A percentile compares a stretch with the other conserved stretches of the same genome.
These are phyloP conservation scores for Acanthochromis polyacanthus DNA, from an alignment of 2,113 vertebrate genomes.

Conservation along the genomic window DNA sequence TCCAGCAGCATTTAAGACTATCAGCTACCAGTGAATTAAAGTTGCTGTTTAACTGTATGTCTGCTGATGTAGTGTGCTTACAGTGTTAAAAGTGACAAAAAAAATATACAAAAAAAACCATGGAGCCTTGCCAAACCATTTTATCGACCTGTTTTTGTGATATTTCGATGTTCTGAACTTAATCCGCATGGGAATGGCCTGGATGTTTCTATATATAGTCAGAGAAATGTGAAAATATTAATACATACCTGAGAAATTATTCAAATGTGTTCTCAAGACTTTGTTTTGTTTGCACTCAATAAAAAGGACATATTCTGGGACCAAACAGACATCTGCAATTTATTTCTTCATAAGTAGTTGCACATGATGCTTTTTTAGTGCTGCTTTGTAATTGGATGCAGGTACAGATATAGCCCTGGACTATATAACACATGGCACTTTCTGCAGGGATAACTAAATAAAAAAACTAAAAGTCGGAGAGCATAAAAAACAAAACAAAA, in stretches of 20 bases:
- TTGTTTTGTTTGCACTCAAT: conserved; percentile 86
- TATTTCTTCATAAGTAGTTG: conserved; percentile 11
- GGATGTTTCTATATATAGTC: conserved; percentile 67
- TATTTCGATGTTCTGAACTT: conserved; percentile 80
- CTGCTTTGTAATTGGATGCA: conserved; percentile 42
- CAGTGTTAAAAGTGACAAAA: conserved; percentile 35
- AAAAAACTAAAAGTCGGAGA: conserved; percentile 39
- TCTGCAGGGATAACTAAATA: conserved; percentile 23
- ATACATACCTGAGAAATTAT: conserved; percentile 17
- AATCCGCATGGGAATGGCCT: conserved; percentile 86
- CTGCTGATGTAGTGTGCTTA: conserved; percentile 53
- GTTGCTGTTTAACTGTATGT: conserved; percentile 22
- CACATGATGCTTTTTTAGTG: not conserved
- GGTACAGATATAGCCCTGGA: conserved; percentile 44
- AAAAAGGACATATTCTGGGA: conserved; percentile 88
- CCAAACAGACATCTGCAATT: conserved; percentile 68
- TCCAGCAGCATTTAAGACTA: conserved; percentile 14
- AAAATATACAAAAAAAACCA: conserved; percentile 4
- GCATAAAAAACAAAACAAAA: conserved; percentile 46
- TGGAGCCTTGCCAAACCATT: conserved; percentile 55
- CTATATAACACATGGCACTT: conserved; percentile 56
- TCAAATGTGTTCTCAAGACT: conserved; percentile 80
- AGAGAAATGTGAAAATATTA: conserved; percentile 49
- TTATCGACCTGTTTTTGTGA: conserved; percentile 73
- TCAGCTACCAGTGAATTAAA: conserved; percentile 2